Conservation (phyloP, 2,797 vertebrate genomes). For the Oryzias dopingdopingensis region DNA sequence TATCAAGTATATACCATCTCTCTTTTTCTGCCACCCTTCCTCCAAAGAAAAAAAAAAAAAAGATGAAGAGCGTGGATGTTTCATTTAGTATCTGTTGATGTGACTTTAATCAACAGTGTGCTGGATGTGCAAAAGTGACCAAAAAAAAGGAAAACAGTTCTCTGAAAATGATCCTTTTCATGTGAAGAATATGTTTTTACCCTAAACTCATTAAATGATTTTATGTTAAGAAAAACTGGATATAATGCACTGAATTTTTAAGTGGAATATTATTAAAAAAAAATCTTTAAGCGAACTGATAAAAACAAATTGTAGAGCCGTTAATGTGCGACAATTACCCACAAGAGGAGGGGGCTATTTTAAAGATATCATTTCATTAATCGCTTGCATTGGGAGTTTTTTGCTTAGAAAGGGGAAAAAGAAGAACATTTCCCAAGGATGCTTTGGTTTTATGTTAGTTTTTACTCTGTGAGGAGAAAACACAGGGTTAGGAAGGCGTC, state of each 20-base stretch:
- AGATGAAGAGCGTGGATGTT: conserved; percentile 25
- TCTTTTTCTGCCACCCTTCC: conserved; percentile 15
- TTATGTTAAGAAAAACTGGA: conserved; percentile 13
- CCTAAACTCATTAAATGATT: conserved; percentile 47
- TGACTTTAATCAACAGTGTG: conserved; percentile 57
- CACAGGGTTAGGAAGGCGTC: conserved; percentile 54
- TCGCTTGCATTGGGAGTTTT: conserved; percentile 47
- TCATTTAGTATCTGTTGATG: conserved; percentile 55
- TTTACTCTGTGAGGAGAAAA: conserved; percentile 54
- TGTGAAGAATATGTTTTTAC: conserved; percentile 35
- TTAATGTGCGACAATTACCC: conserved; percentile 64
- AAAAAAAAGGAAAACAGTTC: conserved; percentile 39
- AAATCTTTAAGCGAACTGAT: conserved; percentile 52
- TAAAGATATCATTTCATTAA: conserved; percentile 63
- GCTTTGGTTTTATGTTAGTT: conserved; percentile 63
- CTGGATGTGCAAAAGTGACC: conserved; percentile 60
- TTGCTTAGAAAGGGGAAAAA: conserved; percentile 42
- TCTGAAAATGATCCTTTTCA: conserved; percentile 40
- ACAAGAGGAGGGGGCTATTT: conserved; percentile 49
- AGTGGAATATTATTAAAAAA: conserved; percentile 46
- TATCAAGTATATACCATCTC: conserved; percentile 71
- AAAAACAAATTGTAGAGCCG: conserved; percentile 56
- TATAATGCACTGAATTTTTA: conserved; percentile 56
- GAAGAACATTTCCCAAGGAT: conserved; percentile 60
- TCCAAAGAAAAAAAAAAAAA: conserved; percentile 6